Conservation (phyloP, 2,888 invertebrate genomes). For the Eristalis pertinax region DNA sequence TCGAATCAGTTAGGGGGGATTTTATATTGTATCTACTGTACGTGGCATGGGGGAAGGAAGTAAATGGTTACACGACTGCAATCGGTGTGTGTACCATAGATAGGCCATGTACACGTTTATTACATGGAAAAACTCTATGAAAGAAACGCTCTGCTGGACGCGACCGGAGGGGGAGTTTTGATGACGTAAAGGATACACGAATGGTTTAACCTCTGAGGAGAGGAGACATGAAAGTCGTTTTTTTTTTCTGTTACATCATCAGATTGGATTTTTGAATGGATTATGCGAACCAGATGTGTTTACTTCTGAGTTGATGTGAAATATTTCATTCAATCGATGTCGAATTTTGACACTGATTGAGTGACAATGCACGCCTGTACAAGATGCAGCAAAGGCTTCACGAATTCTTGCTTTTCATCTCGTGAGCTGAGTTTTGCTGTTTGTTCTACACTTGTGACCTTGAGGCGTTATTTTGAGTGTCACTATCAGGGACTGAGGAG, state of each 20-base stretch:
- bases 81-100: neutral
- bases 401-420: neutral
- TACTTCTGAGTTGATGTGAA: neutral
- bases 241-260: conserved; percentile 23
- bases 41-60: neutral
- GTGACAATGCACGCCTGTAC: no score
- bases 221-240: conserved; percentile 7
- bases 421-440: neutral
- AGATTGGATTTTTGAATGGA: conserved; percentile 15
- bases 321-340: neutral
- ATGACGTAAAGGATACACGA: conserved; percentile 40
- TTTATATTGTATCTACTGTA: conserved; percentile 32
- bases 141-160: neutral
- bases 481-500: neutral
- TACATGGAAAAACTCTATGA: neutral
- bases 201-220: conserved; percentile 16
- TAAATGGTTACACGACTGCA: neutral
- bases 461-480: neutral
- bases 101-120: neutral
- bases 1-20: conserved; percentile 41
- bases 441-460: neutral
- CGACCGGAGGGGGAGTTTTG: neutral
- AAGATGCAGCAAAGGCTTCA: neutral
- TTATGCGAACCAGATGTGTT: neutral
- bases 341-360: neutral